phyloP scores from a whole-genome alignment of 2,888 invertebrate species.

The Synergus laeviventris region DNA sequence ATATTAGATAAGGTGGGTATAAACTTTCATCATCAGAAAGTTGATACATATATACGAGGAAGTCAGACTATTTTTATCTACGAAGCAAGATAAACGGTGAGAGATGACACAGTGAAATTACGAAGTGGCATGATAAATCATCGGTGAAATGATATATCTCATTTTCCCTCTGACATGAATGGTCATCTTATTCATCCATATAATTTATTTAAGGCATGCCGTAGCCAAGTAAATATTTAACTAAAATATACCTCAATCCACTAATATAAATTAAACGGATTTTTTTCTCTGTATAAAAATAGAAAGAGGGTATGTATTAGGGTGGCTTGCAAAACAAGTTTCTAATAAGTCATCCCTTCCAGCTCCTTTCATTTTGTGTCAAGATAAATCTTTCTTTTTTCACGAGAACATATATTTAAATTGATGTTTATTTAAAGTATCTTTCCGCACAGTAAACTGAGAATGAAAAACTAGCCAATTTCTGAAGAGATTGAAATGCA shows the following conservation, averaged over 20 bases:
- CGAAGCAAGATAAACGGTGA: slow-evolving; percentile 31
- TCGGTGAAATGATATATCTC: slow-evolving; percentile 29
- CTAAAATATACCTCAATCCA: background rate
- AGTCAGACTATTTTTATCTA: slow-evolving; percentile 26
- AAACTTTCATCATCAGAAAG: slow-evolving; percentile 8
- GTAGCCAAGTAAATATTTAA: background rate
- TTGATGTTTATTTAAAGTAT: background rate
- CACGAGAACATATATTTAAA: background rate
- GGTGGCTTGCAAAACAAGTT: background rate
- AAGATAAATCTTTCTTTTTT: background rate
- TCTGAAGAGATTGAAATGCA: background rate
- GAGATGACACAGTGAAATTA: slow-evolving; percentile 33
- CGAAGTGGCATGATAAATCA: slow-evolving; percentile 35
- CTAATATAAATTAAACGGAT: background rate
- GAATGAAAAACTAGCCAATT: background rate
- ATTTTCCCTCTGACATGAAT: slow-evolving; percentile 23
- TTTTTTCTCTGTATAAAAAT: background rate
- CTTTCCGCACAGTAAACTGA: background rate
- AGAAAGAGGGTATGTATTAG: background rate
- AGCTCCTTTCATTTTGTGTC: background rate
- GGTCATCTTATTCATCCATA: slow-evolving; percentile 14
- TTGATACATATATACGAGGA: slow-evolving; percentile 17
- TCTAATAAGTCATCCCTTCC: background rate
- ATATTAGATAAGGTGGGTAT: background rate
- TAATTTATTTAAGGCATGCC: slow-evolving; percentile 1